Evolutionary conservation across 1,140 invertebrate genomes (phyloP).

Genomic region (Zelostemma sp.): DNA sequence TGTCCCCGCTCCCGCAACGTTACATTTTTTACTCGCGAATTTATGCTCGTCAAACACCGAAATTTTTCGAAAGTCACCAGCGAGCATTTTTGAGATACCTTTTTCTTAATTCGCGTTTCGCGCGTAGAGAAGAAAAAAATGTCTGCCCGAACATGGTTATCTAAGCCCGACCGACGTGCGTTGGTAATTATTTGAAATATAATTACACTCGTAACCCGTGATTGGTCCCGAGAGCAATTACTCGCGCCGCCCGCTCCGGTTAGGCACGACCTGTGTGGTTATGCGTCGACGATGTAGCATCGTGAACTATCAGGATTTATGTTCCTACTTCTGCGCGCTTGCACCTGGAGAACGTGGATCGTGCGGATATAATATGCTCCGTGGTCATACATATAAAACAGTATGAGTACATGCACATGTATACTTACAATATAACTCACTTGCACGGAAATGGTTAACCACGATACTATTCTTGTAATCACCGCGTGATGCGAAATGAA

Average conservation of each 20-base stretch:
- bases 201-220: constrained; percentile 44
- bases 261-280: constrained; percentile 57
- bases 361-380: constrained; percentile 37
- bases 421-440: constrained; percentile 33
- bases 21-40: neutral
- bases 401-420: constrained; percentile 21
- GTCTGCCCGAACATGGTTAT: constrained; percentile 26
- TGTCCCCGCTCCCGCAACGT: neutral
- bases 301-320: constrained; percentile 50
- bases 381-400: constrained; percentile 44
- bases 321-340: constrained; percentile 37
- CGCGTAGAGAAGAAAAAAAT: constrained; percentile 36
- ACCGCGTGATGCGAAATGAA: constrained; percentile 15
- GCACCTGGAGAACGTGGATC: constrained; percentile 29
- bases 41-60: neutral
- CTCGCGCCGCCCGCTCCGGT: constrained; percentile 35
- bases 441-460: constrained; percentile 41
- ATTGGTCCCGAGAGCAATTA: constrained; percentile 54
- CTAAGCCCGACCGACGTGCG: constrained; percentile 33
- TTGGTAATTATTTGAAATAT: constrained; percentile 45
- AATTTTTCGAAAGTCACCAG: neutral
- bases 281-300: constrained; percentile 35
- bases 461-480: constrained; percentile 17
- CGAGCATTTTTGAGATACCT: neutral
- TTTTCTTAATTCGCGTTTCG: too few relatives aligned